phyloP scores from a whole-genome alignment of 2,888 invertebrate genomes.

The Lithophane semibrunnea region DNA sequence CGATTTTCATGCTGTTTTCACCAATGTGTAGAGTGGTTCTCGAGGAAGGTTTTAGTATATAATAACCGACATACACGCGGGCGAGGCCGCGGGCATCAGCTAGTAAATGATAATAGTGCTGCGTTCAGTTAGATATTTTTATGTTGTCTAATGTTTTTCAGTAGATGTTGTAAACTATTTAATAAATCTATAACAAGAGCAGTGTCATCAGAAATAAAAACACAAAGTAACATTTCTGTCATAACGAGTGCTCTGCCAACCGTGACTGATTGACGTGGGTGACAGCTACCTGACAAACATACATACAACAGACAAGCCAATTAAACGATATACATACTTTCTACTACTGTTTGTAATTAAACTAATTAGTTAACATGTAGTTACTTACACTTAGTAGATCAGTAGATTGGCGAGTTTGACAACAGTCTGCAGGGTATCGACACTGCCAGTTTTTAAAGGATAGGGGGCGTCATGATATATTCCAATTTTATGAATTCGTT shows the following conservation, averaged over 20 bases:
- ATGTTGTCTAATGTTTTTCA: neutral
- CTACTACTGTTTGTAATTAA: slow-evolving; percentile 26
- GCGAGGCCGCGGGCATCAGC: too few species aligned
- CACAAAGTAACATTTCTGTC: neutral
- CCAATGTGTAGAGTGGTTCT: too few species aligned
- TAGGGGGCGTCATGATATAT: too few species aligned
- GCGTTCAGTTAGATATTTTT: too few species aligned
- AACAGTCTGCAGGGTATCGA: neutral
- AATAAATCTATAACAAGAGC: neutral
- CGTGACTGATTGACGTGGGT: slow-evolving; percentile 25
- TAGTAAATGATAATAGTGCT: too few species aligned
- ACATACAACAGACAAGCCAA: slow-evolving; percentile 6
- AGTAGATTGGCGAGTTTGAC: neutral
- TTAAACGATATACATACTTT: slow-evolving; percentile 40
- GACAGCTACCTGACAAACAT: slow-evolving; percentile 25
- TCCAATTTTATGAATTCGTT: too few species aligned
- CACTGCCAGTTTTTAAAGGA: too few species aligned
- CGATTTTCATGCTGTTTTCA: too few species aligned
- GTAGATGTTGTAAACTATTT: neutral
- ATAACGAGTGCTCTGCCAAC: slow-evolving; percentile 10
- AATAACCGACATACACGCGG: too few species aligned
- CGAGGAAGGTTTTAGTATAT: too few species aligned
- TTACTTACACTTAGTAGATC: neutral
- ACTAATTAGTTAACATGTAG: slow-evolving; percentile 18
- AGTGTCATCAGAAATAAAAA: neutral